Evolutionary conservation across 2,797 vertebrate species (phyloP), one percentile per base, ranked within the genome.

Genomic region (Staurois parvus): DNA sequence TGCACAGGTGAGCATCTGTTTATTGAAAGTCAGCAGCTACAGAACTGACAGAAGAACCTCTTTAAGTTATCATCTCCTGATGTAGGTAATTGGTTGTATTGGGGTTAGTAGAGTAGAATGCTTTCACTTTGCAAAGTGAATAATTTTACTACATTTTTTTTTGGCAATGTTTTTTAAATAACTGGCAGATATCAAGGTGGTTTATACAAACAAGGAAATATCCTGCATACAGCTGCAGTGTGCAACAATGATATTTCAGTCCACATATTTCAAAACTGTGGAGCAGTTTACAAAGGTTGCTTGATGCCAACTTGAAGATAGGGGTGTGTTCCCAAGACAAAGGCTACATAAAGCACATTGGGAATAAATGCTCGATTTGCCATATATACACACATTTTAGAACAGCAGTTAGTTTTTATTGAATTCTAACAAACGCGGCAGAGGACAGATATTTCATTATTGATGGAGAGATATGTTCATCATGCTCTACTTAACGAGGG

Each of bases 401-500:
- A 28, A 48, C 30, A 70, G 45, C 42, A 77, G 76, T 79, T 59
- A 69, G 62, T 24, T 45, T 37, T 68, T 17, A 17, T 19, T 48
- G 26, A 2, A n/a, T 37, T n/a, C 68, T 85, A 59, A 5, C 5
- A 83, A 11, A 26, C 6, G 26, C 69, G 12, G 28, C 17, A 74
- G 9, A 17, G 8, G 21, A 28, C 17, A 52, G 30, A 69, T 52
- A 62, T 7, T 19, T 67, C n/a, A 37, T 13, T n/a, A 29, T 68
- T 26, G 42, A 93, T 93, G 93, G 91, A 90, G 62, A 72, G 82
- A 45, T 83, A 79, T 45, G 28, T 34, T 15, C 59, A 83, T 56
- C 85, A 17, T 77, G 85, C 75, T 59, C 72, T 93, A 79, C 93
- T 94, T 80, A 93, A 91, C 64, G 72, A 88, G 70, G 91, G 88